A percentile compares a stretch with the other conserved stretches of the same genome.
Conservation (phyloP, 2,888 invertebrate species). For the Lasius fuliginosus region DNA sequence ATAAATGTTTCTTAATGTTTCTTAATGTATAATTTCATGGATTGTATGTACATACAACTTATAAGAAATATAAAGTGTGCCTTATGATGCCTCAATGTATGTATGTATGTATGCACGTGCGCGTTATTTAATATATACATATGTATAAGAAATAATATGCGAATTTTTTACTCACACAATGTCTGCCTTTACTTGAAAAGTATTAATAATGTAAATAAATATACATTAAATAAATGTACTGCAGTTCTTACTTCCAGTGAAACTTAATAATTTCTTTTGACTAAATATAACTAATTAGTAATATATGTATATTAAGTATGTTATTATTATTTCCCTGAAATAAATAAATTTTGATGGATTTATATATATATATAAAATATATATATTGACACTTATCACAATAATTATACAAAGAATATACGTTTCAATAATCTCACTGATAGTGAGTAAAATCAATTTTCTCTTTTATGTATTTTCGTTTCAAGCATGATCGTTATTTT, state of each 20-base stretch:
- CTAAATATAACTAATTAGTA: not conserved
- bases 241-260: not conserved
- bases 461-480: not conserved
- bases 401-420: not conserved
- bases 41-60: not conserved
- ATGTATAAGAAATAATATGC: not conserved
- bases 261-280: not conserved
- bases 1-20: slow-evolving; percentile 20
- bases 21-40: not conserved
- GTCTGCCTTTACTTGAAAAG: not conserved
- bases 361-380: no score
- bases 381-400: not conserved
- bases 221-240: not conserved
- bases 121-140: not conserved
- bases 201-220: slow-evolving; percentile 20
- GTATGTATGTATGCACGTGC: not conserved
- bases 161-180: slow-evolving; percentile 5
- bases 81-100: not conserved
- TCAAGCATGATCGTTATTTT: not conserved
- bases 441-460: not conserved
- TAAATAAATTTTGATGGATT: not conserved
- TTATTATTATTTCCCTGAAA: not conserved
- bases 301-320: not conserved
- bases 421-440: not conserved
- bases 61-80: not conserved